Conservation (phyloP, 37 sponge, comb jelly and placozoan species). For the Chondrilla cf. caribensis region DNA sequence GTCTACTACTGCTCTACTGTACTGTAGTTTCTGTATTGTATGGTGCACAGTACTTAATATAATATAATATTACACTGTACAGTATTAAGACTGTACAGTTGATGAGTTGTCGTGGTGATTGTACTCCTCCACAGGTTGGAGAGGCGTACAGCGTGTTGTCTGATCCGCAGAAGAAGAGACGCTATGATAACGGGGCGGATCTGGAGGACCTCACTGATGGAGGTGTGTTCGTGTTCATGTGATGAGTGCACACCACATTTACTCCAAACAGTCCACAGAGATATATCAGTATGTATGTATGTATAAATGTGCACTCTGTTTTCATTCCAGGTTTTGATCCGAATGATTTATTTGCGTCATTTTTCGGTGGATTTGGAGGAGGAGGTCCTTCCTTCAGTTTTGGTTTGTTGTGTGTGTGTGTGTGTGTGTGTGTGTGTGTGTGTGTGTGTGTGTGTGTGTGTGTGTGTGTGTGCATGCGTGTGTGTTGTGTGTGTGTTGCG, state of each 20-base stretch:
- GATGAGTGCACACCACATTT: background rate
- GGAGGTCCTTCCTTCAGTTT: background rate
- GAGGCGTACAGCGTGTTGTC: conserved; percentile 93
- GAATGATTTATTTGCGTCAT: conserved; percentile 53
- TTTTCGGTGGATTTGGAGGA: conserved; percentile 57
- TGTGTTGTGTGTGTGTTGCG: no score
- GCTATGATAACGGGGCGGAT: conserved; percentile 95
- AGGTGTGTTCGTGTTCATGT: no score
- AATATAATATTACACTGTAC: no score
- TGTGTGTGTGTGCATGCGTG: background rate
- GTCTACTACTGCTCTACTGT: no score
- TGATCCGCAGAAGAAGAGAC: conserved; percentile 72
- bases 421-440: background rate
- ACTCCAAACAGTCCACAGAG: no score
- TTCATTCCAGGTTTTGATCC: conserved; percentile 58
- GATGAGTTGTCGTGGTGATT: no score
- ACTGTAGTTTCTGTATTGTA: no score
- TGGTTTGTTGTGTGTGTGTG: background rate
- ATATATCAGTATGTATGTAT: background rate
- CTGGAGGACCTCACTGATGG: conserved; percentile 80
- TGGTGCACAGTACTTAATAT: no score
- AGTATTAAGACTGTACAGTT: no score
- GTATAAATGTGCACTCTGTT: background rate
- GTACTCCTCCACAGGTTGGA: conserved; percentile 61
- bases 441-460: background rate